Conservation (phyloP, 2,797 vertebrate species). For the Sebastes ruberrimus region DNA sequence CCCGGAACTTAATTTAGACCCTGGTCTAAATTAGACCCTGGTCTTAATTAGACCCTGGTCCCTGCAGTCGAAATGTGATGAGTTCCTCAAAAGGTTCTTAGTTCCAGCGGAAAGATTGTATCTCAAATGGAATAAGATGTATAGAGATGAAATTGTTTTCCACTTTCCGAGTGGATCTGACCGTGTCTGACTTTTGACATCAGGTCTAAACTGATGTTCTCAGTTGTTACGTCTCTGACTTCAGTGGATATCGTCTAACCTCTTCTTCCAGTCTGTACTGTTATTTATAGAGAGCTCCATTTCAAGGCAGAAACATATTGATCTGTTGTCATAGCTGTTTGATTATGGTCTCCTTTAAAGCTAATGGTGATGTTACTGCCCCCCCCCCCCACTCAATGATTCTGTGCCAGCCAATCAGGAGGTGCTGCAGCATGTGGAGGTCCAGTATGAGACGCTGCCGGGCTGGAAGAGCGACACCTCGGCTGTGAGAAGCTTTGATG, state of each 20-base stretch:
- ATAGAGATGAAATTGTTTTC: not conserved
- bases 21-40: too few species aligned
- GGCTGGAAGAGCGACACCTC: slow-evolving; percentile 96
- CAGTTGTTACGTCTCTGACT: not conserved
- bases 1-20: too few species aligned
- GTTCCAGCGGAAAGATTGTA: not conserved
- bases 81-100: too few species aligned
- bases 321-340: slow-evolving; percentile 15
- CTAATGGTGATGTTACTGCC: not conserved
- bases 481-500: slow-evolving; percentile 88
- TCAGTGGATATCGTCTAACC: not conserved
- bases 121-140: not conserved
- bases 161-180: not conserved
- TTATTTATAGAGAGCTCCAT: slow-evolving; percentile 1
- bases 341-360: not conserved
- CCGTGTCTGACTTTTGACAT: not conserved
- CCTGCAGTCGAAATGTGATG: too few species aligned
- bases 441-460: slow-evolving; percentile 93
- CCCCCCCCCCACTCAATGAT: not conserved
- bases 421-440: slow-evolving; percentile 93
- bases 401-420: slow-evolving; percentile 92
- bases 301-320: slow-evolving; percentile 10
- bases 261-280: not conserved
- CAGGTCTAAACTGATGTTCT: not conserved
- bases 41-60: too few species aligned